Evolutionary conservation across 2,888 invertebrate genomes (phyloP), one percentile per base, ranked within the genome.

Genomic region (Eutolmus rufibarbis): DNA sequence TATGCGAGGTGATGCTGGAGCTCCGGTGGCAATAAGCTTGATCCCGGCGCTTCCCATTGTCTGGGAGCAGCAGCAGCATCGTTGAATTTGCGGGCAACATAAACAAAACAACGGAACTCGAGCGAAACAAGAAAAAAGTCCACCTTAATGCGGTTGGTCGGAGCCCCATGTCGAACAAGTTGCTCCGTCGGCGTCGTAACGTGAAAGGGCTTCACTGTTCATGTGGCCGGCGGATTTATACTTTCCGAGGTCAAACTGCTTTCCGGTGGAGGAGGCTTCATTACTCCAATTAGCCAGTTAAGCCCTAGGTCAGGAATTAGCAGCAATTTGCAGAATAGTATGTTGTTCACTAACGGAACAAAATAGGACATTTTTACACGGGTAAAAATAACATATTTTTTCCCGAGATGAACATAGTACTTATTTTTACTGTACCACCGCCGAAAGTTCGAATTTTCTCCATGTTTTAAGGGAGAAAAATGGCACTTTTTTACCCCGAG

Each of bases 11-110:
- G 23, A 43, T 77, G n/a, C 1, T 46, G 37, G 43, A 43, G 77
- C 43, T 23, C 43, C 77, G 37, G 74, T 74, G 78, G 40, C 78
- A 78, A 34, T 78, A 78, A 78, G 46, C 78, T 78, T 78, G 43
- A 78, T 78, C 43, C 78, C 37, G 23, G 23, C 19, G 23, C 19
- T 78, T 23, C 23, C 43, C 40, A 66, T 66, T 66, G 66, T 66
- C 66, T 66, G 66, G 66, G 23, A 66, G 66, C 66, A n/a, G 9
- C 66, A n/a, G 28, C 66, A 51, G n/a, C 19, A 51, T 51, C 51
- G 51, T 7, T 51, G 8, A 28, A 28, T 66, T 8, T 66, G 66
- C 28, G 12, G 66, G 28, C 66, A 66, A 66, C 5, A 66, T 66
- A 28, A 28, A 66, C 66, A 66, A 57, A 23, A 28, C 66, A 66